A percentile compares a stretch with the other conserved stretches of the same genome.
Evolutionary conservation across 2,113 vertebrate genomes (phyloP).

Genomic region (Spheniscus mendiculus): DNA sequence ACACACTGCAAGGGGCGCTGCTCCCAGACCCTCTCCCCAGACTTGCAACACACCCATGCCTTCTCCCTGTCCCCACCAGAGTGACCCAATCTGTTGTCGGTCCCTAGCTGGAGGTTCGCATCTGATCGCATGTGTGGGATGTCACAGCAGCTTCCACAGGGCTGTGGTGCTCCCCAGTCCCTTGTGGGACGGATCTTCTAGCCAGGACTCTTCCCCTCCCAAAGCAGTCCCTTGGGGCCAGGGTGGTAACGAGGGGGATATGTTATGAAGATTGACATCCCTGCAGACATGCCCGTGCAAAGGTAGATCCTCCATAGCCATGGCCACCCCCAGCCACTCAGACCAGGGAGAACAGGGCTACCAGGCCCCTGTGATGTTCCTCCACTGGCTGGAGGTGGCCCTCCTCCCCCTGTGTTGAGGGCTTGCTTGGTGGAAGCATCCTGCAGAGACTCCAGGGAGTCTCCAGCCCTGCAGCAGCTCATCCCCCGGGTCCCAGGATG

Average conservation of each 20-base stretch:
- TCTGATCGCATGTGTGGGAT: neutral
- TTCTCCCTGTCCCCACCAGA: neutral
- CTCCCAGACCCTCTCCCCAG: neutral
- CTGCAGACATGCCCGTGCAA: neutral
- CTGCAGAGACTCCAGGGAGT: neutral
- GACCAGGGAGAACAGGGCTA: neutral
- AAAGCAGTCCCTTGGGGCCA: neutral
- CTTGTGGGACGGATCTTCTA: neutral
- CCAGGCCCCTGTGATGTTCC: neutral
- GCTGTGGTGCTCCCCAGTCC: neutral
- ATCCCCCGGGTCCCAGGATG: neutral
- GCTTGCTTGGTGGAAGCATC: neutral
- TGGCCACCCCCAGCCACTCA: neutral
- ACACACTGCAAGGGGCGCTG: neutral
- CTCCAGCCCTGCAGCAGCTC: neutral
- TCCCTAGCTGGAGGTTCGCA: neutral
- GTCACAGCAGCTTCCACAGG: neutral
- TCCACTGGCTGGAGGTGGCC: neutral
- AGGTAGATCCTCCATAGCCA: neutral
- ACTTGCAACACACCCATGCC: neutral
- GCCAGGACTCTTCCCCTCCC: neutral
- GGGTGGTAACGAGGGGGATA: neutral
- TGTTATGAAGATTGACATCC: neutral
- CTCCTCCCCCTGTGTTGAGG: neutral
- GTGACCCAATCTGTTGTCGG: neutral